phyloP scores from a whole-genome alignment of 2,888 invertebrate species.

The Cheilosia vulpina region DNA sequence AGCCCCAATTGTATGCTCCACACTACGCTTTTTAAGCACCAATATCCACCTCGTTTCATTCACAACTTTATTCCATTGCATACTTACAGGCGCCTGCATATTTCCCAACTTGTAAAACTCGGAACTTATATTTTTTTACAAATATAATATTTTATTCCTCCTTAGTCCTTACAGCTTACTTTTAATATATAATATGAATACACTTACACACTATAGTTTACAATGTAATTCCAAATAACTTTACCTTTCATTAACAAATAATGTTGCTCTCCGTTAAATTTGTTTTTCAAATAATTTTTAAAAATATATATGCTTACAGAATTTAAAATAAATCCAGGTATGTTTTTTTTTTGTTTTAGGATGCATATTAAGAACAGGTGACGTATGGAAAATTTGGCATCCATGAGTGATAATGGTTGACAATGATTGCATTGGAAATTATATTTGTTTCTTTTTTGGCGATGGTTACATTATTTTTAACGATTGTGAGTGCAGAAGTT shows the following conservation, averaged over 20 bases:
- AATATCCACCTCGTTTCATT: background rate
- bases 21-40: background rate
- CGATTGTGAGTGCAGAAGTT: conserved; percentile 48
- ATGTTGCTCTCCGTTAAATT: conserved; percentile 1
- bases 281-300: background rate
- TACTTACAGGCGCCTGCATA: background rate
- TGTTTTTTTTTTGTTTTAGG: background rate
- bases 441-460: conserved; percentile 48
- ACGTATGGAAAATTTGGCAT: conserved; percentile 72
- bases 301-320: conserved; percentile 24
- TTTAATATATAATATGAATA: conserved; percentile 44
- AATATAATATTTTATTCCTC: conserved; percentile 61
- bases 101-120: background rate
- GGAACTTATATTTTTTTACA: conserved; percentile 54
- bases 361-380: conserved; percentile 44
- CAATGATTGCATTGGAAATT: conserved; percentile 55
- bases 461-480: conserved; percentile 39
- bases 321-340: conserved; percentile 16
- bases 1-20: background rate
- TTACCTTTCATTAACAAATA: conserved; percentile 16
- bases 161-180: conserved; percentile 38
- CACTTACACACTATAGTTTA: conserved; percentile 67
- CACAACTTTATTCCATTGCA: background rate
- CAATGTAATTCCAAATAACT: conserved; percentile 40
- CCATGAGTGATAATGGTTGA: conserved; percentile 60